Evolutionary conservation across 2,888 invertebrate genomes (phyloP).

Genomic region (Cepaea hortensis): DNA sequence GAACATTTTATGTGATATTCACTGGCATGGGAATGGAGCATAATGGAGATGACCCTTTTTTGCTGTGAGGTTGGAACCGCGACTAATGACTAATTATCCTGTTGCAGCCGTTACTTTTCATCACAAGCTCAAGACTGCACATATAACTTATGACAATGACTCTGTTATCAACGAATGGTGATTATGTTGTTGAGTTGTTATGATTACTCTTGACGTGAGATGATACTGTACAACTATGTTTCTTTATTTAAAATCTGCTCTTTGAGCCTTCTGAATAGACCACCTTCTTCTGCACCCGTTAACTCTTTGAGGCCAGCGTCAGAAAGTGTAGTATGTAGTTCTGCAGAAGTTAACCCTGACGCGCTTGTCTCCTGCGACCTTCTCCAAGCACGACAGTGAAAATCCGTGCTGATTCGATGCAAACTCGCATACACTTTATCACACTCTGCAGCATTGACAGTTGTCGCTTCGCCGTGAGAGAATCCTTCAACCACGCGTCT

Average conservation of each 20-base stretch:
- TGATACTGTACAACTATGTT: neutral
- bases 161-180: too few species aligned
- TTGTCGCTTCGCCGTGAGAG: constrained; percentile 32
- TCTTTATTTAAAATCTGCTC: neutral
- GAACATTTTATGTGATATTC: too few species aligned
- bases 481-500: constrained; percentile 27
- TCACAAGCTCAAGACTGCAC: too few species aligned
- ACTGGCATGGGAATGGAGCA: too few species aligned
- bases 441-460: constrained; percentile 33
- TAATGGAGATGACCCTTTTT: too few species aligned
- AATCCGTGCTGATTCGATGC: constrained; percentile 30
- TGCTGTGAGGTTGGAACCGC: too few species aligned
- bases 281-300: neutral
- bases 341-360: neutral
- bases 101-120: too few species aligned
- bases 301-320: constrained; percentile 24
- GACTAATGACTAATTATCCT: too few species aligned
- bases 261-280: neutral
- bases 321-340: constrained; percentile 4
- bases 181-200: too few species aligned
- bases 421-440: constrained; percentile 32
- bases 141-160: too few species aligned
- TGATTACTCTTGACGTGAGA: too few species aligned
- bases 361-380: constrained; percentile 27
- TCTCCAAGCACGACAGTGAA: constrained; percentile 6